Conservation (phyloP, 2,888 invertebrate species). For the Drosophila falleni region DNA sequence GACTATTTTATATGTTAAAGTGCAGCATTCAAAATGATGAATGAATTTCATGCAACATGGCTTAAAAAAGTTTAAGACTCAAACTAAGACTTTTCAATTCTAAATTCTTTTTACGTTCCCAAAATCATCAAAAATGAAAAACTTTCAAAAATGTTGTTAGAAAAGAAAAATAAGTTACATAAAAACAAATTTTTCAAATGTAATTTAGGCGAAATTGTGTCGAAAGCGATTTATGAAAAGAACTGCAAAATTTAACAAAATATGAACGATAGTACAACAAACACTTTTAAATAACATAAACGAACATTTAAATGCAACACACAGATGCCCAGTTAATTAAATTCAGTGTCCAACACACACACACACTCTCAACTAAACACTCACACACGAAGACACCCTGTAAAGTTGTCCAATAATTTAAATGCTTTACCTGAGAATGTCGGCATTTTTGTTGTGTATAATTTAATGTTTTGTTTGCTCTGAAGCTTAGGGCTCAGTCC, state of each 20-base stretch:
- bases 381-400: not conserved
- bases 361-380: conserved; percentile 3
- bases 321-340: conserved; percentile 61
- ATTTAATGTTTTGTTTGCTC: conserved; percentile 73
- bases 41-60: conserved; percentile 31
- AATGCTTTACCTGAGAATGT: conserved; percentile 54
- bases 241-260: not conserved
- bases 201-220: conserved; percentile 11
- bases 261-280: conserved; percentile 4
- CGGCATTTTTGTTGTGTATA: conserved; percentile 54
- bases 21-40: conserved; percentile 52
- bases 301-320: conserved; percentile 56
- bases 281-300: conserved; percentile 27
- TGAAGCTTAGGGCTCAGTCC: conserved; percentile 58
- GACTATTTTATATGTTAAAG: conserved; percentile 45
- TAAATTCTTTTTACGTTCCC: not conserved
- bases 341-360: conserved; percentile 41
- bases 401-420: conserved; percentile 1
- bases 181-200: not conserved
- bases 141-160: not conserved
- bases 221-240: conserved; percentile 11
- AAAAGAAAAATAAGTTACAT: not conserved
- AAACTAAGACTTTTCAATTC: conserved; percentile 4
- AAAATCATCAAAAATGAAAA: not conserved
- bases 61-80: conserved; percentile 34